phyloP scores from a whole-genome alignment of 2,113 vertebrate species.

The Solea senegalensis region DNA sequence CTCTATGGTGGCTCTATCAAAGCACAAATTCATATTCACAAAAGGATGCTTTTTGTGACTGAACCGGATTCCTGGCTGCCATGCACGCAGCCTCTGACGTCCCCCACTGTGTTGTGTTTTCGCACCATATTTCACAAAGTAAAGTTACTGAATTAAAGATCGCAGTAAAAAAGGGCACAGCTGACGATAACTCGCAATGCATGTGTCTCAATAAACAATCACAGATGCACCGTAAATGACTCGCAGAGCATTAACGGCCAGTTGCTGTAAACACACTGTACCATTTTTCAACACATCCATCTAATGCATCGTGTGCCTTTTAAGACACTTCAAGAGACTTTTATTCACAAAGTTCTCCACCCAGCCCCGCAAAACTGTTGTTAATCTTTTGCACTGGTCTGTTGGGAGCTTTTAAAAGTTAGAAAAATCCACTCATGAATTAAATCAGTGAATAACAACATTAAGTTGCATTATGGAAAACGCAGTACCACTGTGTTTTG shows the following conservation, averaged over 20 bases:
- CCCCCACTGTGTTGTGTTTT: background rate
- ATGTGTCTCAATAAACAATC: background rate
- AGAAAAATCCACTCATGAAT: background rate
- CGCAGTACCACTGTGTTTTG: background rate
- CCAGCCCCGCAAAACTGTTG: background rate
- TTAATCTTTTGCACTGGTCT: background rate
- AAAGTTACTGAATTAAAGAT: background rate
- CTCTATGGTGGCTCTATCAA: background rate
- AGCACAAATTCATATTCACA: background rate
- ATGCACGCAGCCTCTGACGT: background rate
- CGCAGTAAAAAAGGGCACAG: background rate
- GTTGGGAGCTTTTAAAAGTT: background rate
- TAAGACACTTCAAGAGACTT: background rate
- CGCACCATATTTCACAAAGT: background rate
- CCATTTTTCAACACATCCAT: slow-evolving; percentile 13
- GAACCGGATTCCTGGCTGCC: background rate
- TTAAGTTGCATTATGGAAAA: background rate
- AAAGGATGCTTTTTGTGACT: background rate
- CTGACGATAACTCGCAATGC: background rate
- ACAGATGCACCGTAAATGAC: slow-evolving; percentile 14
- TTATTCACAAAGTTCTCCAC: background rate
- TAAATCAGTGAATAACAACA: background rate
- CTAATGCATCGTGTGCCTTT: background rate
- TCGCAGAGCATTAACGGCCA: background rate
- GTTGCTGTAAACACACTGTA: slow-evolving; percentile 7